phyloP scores from a whole-genome alignment of 1,140 invertebrate genomes.

The Lerema accius region DNA sequence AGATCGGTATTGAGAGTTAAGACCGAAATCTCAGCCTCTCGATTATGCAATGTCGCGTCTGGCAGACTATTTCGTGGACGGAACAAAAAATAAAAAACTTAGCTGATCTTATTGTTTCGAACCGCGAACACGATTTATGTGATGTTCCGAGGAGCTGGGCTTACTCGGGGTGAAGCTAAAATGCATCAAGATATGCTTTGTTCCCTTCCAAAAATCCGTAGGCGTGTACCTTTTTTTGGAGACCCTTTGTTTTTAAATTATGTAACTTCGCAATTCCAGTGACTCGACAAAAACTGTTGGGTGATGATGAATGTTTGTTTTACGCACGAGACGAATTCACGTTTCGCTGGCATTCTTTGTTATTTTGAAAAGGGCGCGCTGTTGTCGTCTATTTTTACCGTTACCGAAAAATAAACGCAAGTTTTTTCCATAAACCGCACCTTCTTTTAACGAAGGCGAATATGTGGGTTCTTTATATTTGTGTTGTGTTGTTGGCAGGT shows the following conservation, averaged over 20 bases:
- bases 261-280: slow-evolving; percentile 60
- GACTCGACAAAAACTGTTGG: slow-evolving; percentile 52
- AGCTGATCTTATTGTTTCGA: slow-evolving; percentile 66
- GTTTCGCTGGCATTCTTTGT: slow-evolving; percentile 32
- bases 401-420: slow-evolving; percentile 26
- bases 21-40: slow-evolving; percentile 40
- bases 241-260: slow-evolving; percentile 74
- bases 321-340: slow-evolving; percentile 36
- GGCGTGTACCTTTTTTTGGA: slow-evolving; percentile 57
- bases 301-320: slow-evolving; percentile 56
- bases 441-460: slow-evolving; percentile 7
- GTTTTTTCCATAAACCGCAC: slow-evolving; percentile 16
- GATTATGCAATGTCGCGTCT: slow-evolving; percentile 57
- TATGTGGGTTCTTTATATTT: slow-evolving; percentile 33
- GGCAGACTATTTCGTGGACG: slow-evolving; percentile 49
- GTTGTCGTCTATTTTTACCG: slow-evolving; percentile 22
- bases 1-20: slow-evolving; percentile 34
- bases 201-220: slow-evolving; percentile 59
- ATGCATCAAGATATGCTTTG: slow-evolving; percentile 67
- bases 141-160: slow-evolving; percentile 55
- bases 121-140: slow-evolving; percentile 66
- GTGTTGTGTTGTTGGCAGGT: slow-evolving; percentile 26
- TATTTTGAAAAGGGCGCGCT: slow-evolving; percentile 15
- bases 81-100: slow-evolving; percentile 56
- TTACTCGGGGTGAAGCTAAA: slow-evolving; percentile 55